A percentile compares a stretch with the other conserved stretches of the same genome.
Evolutionary conservation across 2,888 invertebrate species (phyloP).

Genomic region (Noctua fimbriata): DNA sequence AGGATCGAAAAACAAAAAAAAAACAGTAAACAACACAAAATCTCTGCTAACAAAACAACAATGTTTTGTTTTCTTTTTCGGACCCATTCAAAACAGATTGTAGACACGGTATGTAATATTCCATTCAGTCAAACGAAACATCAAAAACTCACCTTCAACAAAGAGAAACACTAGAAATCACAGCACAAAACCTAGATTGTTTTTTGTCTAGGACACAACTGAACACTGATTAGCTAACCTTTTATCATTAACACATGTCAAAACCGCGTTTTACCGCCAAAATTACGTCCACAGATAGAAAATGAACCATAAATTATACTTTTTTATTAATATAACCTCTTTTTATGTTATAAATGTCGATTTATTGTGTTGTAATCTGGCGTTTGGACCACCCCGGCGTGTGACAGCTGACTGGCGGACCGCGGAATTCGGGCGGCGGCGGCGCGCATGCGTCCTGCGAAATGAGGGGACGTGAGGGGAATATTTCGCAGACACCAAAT

Average conservation of each 20-base stretch:
- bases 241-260: not conserved
- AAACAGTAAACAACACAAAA: not conserved
- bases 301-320: not conserved
- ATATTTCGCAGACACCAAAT: slow-evolving; percentile 61
- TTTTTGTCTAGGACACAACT: slow-evolving; percentile 62
- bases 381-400: slow-evolving; percentile 71
- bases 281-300: slow-evolving; percentile 26
- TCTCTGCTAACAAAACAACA: slow-evolving; percentile 4
- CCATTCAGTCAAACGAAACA: slow-evolving; percentile 18
- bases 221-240: slow-evolving; percentile 33
- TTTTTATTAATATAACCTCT: slow-evolving; percentile 56
- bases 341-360: slow-evolving; percentile 45
- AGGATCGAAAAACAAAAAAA: not conserved
- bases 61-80: slow-evolving; percentile 25
- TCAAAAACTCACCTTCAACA: slow-evolving; percentile 46
- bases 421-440: slow-evolving; percentile 62
- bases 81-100: not conserved
- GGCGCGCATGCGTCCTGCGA: slow-evolving; percentile 76
- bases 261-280: slow-evolving; percentile 20
- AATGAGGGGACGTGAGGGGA: slow-evolving; percentile 61
- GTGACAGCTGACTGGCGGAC: slow-evolving; percentile 82
- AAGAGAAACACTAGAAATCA: slow-evolving; percentile 38
- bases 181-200: slow-evolving; percentile 53
- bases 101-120: not conserved
- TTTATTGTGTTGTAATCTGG: slow-evolving; percentile 46